These are phyloP conservation scores for Caenorhabditis afra DNA, from an alignment of 2,888 invertebrate species.

Conservation along the genomic window DNA sequence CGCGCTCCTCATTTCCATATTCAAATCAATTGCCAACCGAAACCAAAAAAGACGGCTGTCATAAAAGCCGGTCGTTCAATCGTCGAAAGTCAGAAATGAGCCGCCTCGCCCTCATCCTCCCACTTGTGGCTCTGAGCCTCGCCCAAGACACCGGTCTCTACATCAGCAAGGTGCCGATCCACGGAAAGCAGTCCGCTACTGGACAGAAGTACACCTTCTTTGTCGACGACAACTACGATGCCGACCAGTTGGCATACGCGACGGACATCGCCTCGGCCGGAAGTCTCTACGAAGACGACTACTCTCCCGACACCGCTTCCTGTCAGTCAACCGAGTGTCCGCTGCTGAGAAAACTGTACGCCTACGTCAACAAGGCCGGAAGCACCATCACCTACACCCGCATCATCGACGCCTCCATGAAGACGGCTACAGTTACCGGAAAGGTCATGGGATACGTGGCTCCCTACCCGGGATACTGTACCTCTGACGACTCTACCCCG, in stretches of 20 bases:
- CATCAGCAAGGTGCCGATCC: conserved; percentile 30
- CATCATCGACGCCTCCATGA: conserved; percentile 10
- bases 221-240: conserved; percentile 20
- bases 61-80: neutral
- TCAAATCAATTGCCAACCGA: conserved; percentile 11
- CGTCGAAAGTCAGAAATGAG: conserved; percentile 27
- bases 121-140: conserved; percentile 11
- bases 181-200: neutral
- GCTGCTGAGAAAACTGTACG: conserved; percentile 17
- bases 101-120: conserved; percentile 16
- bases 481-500: conserved; percentile 25
- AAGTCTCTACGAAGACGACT: conserved; percentile 40
- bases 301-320: neutral
- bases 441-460: conserved; percentile 33
- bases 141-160: conserved; percentile 28
- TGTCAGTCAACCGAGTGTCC: conserved; percentile 23
- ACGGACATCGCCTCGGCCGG: conserved; percentile 19
- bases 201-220: conserved; percentile 27
- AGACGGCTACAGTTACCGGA: neutral
- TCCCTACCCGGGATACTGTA: conserved; percentile 45
- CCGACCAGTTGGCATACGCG: conserved; percentile 14
- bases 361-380: neutral
- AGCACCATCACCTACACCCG: conserved; percentile 1
- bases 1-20: conserved; percentile 10
- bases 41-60: neutral